Evolutionary conservation across 2,888 invertebrate genomes (phyloP).

Genomic region (Eristalinus aeneus): DNA sequence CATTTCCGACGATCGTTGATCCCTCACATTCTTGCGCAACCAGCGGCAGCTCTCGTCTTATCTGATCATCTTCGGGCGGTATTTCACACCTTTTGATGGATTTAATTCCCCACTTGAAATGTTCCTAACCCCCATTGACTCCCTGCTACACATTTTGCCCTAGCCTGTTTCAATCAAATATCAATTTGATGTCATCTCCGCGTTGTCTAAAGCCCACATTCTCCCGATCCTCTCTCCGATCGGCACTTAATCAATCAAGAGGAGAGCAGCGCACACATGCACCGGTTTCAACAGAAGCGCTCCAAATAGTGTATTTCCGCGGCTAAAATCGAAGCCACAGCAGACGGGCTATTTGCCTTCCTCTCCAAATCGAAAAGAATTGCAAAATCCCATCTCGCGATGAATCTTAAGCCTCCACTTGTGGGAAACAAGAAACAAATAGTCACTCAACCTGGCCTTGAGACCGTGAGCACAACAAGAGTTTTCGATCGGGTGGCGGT

Average conservation of each 20-base stretch:
- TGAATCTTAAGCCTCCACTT: constrained; percentile 25
- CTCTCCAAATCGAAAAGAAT: constrained; percentile 37
- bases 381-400: constrained; percentile 50
- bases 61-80: constrained; percentile 16
- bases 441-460: constrained; percentile 8
- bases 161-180: background rate
- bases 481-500: background rate
- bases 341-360: constrained; percentile 42
- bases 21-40: constrained; percentile 18
- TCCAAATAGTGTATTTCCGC: constrained; percentile 37
- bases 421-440: background rate
- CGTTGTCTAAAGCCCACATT: background rate
- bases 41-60: background rate
- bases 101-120: constrained; percentile 18
- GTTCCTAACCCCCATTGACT: constrained; percentile 6
- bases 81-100: constrained; percentile 22
- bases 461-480: constrained; percentile 21
- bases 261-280: background rate
- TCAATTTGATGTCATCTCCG: background rate
- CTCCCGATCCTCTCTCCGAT: background rate
- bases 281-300: constrained; percentile 32
- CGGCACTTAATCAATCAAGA: constrained; percentile 17
- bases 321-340: constrained; percentile 8
- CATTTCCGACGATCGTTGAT: constrained; percentile 8
- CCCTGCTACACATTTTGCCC: background rate